Percentiles rank a stretch among this genome's conserved stretches.
Conservation (phyloP, 2,113 vertebrate species). For the Lota lota region DNA sequence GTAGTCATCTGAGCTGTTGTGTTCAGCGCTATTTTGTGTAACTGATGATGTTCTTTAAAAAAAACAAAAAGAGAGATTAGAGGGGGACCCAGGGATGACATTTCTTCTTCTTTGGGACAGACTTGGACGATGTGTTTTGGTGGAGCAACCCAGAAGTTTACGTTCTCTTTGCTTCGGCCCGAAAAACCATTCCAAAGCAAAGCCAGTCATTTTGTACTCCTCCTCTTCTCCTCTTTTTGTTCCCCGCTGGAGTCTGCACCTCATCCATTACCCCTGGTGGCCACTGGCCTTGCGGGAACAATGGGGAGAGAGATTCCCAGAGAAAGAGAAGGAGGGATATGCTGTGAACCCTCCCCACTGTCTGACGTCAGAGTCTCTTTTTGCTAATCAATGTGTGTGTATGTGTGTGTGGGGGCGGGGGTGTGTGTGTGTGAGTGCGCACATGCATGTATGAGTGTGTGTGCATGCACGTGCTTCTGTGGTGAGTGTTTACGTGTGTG, state of each 20-base stretch:
- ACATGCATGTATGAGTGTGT: not conserved
- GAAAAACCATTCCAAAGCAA: too few relatives aligned
- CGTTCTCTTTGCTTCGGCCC: too few relatives aligned
- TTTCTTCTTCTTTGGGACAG: too few relatives aligned
- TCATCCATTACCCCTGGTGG: conserved; percentile 45
- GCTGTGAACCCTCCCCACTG: conserved; percentile 43
- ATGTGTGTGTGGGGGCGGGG: not conserved
- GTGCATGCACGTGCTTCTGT: not conserved
- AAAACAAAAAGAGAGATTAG: too few relatives aligned
- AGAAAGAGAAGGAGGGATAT: conserved; percentile 22
- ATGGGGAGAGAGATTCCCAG: conserved; percentile 17
- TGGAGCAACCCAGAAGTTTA: too few relatives aligned
- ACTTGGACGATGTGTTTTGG: too few relatives aligned
- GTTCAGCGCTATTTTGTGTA: too few relatives aligned
- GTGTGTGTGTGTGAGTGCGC: conserved; percentile 22
- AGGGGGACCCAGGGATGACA: too few relatives aligned
- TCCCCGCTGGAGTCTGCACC: conserved; percentile 30
- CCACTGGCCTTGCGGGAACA: conserved; percentile 42
- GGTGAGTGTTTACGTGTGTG: not conserved
- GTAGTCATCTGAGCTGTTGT: too few relatives aligned
- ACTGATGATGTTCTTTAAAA: too few relatives aligned
- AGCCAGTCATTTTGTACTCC: too few relatives aligned
- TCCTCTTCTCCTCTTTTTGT: conserved; percentile 16
- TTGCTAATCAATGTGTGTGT: conserved; percentile 32
- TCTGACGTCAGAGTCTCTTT: conserved; percentile 59